Base-by-base conservation (phyloP, 1,140 invertebrate genomes). In the Mizuhopecten yessoensis region DNA sequence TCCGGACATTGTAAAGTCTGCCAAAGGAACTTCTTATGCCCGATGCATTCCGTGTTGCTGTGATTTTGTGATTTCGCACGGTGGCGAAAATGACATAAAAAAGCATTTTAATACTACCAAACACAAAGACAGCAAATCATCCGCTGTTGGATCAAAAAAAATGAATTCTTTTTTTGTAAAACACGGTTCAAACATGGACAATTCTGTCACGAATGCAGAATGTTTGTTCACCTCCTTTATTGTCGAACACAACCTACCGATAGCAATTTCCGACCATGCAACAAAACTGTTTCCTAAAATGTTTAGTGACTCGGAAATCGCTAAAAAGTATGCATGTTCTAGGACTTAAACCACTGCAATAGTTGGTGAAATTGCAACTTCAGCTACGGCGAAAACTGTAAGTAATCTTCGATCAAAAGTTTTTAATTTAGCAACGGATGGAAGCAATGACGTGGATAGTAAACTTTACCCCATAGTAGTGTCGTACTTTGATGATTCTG, bases 21-120 rank as follows among this genome's bases (percentile, higher is more conserved):
- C 17, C 10, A 75, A 75, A 75, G 57, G 57, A 29, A 29, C 23
- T 29, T 7, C 2, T 3, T 57, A 87, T 87, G 36, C 86, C 0
- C 17, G 34, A 5, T 87, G 86, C 9, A 33, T n/a, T 3, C 9
- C n/a, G 96, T 92, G 57, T 34, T 34, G 5, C 23, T 34, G 20
- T 89, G 86, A 92, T 45, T 88, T 88, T 11, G 0, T 23, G 13
- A 34, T 88, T 2, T 42, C 88, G 3, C 88, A 88, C 45, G 88
- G 88, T 20, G 88, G 88, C 3, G 42, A 42, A 45, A 17, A 5
- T 23, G 36, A 42, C n/a, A 88, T 88, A 34, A 42, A 29, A 34
- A 88, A 33, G n/a, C 36, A 88, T 34, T 45, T 34, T 3, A 33
- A 39, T 45, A 34, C 17, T 1, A n/a, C 34, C 0, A 87, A 34